Evolutionary conservation across 1,140 invertebrate species (phyloP).

Genomic region (Meteorus sp.): DNA sequence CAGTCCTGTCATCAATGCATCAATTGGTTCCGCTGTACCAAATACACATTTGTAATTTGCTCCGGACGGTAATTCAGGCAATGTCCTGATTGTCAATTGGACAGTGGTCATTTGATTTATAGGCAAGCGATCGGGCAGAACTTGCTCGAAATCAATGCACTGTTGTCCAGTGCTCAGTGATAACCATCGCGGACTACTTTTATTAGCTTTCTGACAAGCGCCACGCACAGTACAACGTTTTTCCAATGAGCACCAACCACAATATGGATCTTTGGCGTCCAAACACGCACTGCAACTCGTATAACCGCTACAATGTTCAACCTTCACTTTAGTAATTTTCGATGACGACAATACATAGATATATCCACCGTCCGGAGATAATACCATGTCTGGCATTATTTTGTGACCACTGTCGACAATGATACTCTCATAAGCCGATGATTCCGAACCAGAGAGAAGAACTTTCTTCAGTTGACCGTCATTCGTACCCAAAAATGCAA

Average conservation of each 20-base stretch:
- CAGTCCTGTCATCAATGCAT: conserved; percentile 77
- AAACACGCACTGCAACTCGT: conserved; percentile 88
- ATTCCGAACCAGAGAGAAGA: conserved; percentile 66
- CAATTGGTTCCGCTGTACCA: conserved; percentile 78
- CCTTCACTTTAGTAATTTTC: conserved; percentile 84
- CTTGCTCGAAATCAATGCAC: conserved; percentile 94
- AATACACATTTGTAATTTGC: conserved; percentile 95
- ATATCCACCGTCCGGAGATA: conserved; percentile 76
- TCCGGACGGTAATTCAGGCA: conserved; percentile 84
- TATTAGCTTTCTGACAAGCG: conserved; percentile 87
- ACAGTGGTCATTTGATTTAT: conserved; percentile 83
- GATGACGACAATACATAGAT: conserved; percentile 73
- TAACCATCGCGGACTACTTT: conserved; percentile 88
- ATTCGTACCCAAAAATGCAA: conserved; percentile 88
- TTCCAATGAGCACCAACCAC: conserved; percentile 97
- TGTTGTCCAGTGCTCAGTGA: conserved; percentile 89
- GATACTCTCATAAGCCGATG: conserved; percentile 78
- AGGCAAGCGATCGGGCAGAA: conserved; percentile 86
- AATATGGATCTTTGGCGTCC: conserved; percentile 93
- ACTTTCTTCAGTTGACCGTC: conserved; percentile 81
- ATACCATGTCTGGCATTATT: conserved; percentile 79
- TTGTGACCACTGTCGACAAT: conserved; percentile 70
- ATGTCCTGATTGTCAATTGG: conserved; percentile 83
- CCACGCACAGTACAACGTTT: conserved; percentile 86
- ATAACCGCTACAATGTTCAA: conserved; percentile 90